Evolutionary conservation across 1,140 invertebrate genomes (phyloP).

Genomic region (Nasonia giraulti): DNA sequence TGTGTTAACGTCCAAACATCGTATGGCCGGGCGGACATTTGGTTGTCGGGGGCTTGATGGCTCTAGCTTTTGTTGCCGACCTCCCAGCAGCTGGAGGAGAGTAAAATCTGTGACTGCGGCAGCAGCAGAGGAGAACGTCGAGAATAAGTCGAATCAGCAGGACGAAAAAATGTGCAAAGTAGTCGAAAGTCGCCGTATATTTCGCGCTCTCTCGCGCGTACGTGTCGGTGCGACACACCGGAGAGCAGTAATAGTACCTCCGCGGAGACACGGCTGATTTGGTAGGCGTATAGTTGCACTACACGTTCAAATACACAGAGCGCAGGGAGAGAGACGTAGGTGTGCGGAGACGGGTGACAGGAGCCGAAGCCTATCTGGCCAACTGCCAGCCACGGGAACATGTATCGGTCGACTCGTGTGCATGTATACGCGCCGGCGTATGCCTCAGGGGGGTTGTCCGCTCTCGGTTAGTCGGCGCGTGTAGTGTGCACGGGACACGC

Average conservation of each 20-base stretch:
- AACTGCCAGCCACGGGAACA: slow-evolving; percentile 62
- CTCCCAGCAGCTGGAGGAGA: no score
- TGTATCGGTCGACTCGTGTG: slow-evolving; percentile 55
- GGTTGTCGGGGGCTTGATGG: not conserved
- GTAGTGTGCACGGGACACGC: not conserved
- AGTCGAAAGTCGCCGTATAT: not conserved
- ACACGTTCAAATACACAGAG: not conserved
- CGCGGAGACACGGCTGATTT: slow-evolving; percentile 36
- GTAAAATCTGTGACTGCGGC: no score
- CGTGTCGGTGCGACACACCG: not conserved
- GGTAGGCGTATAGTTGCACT: slow-evolving; percentile 50
- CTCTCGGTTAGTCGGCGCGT: not conserved
- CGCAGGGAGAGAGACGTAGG: slow-evolving; percentile 9
- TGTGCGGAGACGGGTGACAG: slow-evolving; percentile 59
- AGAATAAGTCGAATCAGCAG: no score
- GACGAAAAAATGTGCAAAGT: no score
- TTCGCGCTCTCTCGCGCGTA: not conserved
- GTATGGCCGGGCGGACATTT: not conserved
- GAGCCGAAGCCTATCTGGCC: slow-evolving; percentile 68
- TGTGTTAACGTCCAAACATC: slow-evolving; percentile 18
- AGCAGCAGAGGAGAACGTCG: no score
- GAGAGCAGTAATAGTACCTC: not conserved
- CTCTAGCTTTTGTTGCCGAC: no score
- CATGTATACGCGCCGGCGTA: slow-evolving; percentile 61
- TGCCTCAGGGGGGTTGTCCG: slow-evolving; percentile 28